Conservation (phyloP, 2,888 invertebrate species). For the Caenorhabditis macrosperma region DNA sequence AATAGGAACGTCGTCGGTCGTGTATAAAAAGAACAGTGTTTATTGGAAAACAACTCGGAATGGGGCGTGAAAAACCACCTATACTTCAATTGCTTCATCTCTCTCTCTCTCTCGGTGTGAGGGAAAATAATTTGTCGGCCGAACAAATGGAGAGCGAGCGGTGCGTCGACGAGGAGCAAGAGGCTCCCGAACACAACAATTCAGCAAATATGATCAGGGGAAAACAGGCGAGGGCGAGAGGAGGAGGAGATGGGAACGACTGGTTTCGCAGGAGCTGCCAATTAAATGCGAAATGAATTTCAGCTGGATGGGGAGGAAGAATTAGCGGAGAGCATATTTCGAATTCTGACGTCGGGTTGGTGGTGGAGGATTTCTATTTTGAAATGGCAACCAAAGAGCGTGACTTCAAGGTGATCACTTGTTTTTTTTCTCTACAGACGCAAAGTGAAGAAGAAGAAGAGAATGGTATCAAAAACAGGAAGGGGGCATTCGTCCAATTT, state of each 20-base stretch:
- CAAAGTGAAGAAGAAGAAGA: not conserved
- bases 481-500: not conserved
- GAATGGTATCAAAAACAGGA: not conserved
- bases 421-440: too few species aligned
- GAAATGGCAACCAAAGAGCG: not conserved
- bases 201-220: slow-evolving; percentile 10
- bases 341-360: not conserved
- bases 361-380: too few species aligned
- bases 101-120: not conserved
- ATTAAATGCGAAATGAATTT: not conserved
- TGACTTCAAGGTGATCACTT: too few species aligned
- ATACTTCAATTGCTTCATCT: not conserved
- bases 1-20: not conserved
- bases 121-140: slow-evolving; percentile 4
- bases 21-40: too few species aligned
- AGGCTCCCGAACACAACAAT: slow-evolving; percentile 13
- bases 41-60: not conserved
- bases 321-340: too few species aligned
- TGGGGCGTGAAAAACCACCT: too few species aligned
- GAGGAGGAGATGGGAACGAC: not conserved
- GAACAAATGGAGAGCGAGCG: not conserved
- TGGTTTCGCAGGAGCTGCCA: not conserved
- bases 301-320: slow-evolving; percentile 15
- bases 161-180: not conserved
- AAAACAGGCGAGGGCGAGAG: not conserved